These are phyloP conservation scores for Peromyscus californicus DNA, from an alignment of 2,113 vertebrate species.

Conservation along the genomic window DNA sequence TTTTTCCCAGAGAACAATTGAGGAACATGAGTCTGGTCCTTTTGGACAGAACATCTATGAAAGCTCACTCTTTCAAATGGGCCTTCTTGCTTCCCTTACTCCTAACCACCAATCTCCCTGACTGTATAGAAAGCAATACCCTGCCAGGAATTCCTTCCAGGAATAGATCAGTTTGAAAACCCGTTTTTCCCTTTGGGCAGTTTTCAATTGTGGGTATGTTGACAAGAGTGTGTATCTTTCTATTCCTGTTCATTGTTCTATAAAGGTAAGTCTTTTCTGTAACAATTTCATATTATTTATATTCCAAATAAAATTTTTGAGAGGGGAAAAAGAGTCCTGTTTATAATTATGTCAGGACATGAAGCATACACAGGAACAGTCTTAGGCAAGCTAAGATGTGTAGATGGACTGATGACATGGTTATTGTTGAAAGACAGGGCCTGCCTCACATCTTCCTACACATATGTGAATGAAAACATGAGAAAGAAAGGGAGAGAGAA, in stretches of 20 bases:
- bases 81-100: neutral
- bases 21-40: neutral
- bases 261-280: neutral
- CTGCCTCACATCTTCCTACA: neutral
- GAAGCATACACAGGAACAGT: neutral
- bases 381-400: neutral
- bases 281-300: neutral
- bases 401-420: neutral
- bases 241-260: constrained; percentile 29
- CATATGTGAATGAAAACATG: neutral
- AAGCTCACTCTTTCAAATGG: neutral
- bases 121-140: constrained; percentile 12
- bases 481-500: neutral
- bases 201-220: neutral
- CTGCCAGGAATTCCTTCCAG: neutral
- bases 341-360: neutral
- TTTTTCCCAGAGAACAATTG: neutral
- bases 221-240: neutral
- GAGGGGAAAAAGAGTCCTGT: neutral
- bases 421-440: neutral
- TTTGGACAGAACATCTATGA: neutral
- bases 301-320: neutral
- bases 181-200: neutral
- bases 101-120: neutral
- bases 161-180: neutral